These are phyloP conservation scores for Therioaphis trifolii DNA, from an alignment of 2,888 invertebrate genomes.

Conservation along the genomic window DNA sequence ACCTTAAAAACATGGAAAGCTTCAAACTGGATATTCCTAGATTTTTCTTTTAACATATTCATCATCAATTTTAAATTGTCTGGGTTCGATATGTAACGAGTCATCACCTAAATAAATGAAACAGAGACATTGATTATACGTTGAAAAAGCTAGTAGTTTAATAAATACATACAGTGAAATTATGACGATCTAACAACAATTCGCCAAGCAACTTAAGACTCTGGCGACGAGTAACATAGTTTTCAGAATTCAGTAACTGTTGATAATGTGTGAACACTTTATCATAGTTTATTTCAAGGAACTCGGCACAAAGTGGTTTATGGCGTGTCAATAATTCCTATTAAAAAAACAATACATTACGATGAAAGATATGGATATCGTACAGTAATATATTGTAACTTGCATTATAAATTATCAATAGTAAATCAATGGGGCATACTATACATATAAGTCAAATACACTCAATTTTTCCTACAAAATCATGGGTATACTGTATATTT, in stretches of 20 bases:
- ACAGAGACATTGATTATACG: background rate
- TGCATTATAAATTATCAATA: too few species aligned
- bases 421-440: too few species aligned
- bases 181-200: constrained; percentile 96
- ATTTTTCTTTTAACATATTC: constrained; percentile 99
- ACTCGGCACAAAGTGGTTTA: constrained; percentile 96
- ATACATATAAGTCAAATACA: too few species aligned
- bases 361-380: background rate
- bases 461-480: too few species aligned
- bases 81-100: constrained; percentile 98
- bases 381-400: too few species aligned
- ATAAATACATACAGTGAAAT: constrained; percentile 85
- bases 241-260: constrained; percentile 96
- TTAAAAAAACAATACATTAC: constrained; percentile 64
- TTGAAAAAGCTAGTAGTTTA: background rate
- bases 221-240: constrained; percentile 98
- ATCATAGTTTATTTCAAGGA: constrained; percentile 98
- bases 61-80: constrained; percentile 99
- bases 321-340: constrained; percentile 93
- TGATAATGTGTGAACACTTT: constrained; percentile 98
- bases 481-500: too few species aligned
- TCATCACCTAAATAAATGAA: constrained; percentile 78
- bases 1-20: constrained; percentile 99
- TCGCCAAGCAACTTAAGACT: constrained; percentile 98
- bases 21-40: constrained; percentile 99